phyloP scores from a whole-genome alignment of 2,113 vertebrate genomes.

The Brevimyrus niger region DNA sequence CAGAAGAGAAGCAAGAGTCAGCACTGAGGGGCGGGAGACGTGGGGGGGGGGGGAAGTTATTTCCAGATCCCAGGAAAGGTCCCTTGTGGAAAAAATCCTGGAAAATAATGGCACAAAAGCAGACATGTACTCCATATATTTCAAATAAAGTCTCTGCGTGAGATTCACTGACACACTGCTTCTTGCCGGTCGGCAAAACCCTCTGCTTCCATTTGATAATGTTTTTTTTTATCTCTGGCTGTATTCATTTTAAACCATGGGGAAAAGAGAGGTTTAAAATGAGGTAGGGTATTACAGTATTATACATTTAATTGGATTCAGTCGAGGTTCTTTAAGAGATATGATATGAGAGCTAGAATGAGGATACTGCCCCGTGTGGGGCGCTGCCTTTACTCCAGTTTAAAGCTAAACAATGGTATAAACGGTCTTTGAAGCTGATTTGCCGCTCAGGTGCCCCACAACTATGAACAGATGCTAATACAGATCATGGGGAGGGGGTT shows the following conservation, averaged over 20 bases:
- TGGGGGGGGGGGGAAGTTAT: not conserved
- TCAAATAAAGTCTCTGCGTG: not conserved
- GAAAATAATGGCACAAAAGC: not conserved
- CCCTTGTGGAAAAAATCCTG: not conserved
- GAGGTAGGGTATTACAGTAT: not conserved
- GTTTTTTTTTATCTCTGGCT: not conserved
- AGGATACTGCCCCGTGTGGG: not conserved
- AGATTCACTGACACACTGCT: not conserved
- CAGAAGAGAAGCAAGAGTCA: not conserved
- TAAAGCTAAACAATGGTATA: not conserved
- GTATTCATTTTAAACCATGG: conserved; percentile 1
- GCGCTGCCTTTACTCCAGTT: not conserved
- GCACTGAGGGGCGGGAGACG: not conserved
- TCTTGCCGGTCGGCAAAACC: not conserved
- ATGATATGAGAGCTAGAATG: not conserved
- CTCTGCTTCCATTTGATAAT: not conserved
- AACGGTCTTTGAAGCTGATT: not conserved
- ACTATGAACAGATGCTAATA: not conserved
- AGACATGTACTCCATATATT: not conserved
- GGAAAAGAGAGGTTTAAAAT: not conserved
- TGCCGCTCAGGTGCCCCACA: not conserved
- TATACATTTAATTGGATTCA: conserved; percentile 1
- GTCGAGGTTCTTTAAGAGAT: not conserved
- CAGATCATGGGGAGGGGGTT: not conserved
- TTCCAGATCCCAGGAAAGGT: not conserved